phyloP scores from a whole-genome alignment of 2,113 vertebrate species.

The Ochotona princeps region DNA sequence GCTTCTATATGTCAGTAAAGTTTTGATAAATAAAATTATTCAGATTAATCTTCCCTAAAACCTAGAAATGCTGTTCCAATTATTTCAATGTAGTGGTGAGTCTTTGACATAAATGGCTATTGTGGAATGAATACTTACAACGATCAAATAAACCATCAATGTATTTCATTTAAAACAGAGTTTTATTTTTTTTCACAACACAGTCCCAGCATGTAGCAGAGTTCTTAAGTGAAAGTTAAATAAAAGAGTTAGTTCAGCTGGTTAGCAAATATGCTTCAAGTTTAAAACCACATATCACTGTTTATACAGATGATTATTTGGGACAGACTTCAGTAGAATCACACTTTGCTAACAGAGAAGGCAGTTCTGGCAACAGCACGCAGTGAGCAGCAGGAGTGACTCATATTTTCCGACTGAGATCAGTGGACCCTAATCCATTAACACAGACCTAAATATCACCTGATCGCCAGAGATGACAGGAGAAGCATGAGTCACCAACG shows the following conservation, averaged over 20 bases:
- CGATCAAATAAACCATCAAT: slow-evolving; percentile 77
- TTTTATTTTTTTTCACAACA: slow-evolving; percentile 74
- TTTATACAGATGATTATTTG: slow-evolving; percentile 95
- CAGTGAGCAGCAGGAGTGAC: slow-evolving; percentile 84
- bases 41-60: not conserved
- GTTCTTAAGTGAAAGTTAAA: slow-evolving; percentile 84
- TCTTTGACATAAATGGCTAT: slow-evolving; percentile 40
- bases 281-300: slow-evolving; percentile 94
- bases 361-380: slow-evolving; percentile 84
- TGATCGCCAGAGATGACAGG: slow-evolving; percentile 81
- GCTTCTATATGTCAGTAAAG: not conserved
- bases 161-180: slow-evolving; percentile 74
- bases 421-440: slow-evolving; percentile 83
- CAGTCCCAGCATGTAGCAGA: slow-evolving; percentile 78
- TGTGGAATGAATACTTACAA: slow-evolving; percentile 61
- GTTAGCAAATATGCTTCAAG: slow-evolving; percentile 91
- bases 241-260: slow-evolving; percentile 94
- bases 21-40: not conserved
- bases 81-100: slow-evolving; percentile 43
- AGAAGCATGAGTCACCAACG: slow-evolving; percentile 73
- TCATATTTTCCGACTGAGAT: slow-evolving; percentile 87
- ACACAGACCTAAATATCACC: slow-evolving; percentile 84
- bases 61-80: slow-evolving; percentile 61
- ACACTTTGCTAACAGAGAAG: slow-evolving; percentile 83
- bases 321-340: slow-evolving; percentile 91